Base-by-base conservation (phyloP, 2,113 vertebrate species). In the Chloroceryle aenea region DNA sequence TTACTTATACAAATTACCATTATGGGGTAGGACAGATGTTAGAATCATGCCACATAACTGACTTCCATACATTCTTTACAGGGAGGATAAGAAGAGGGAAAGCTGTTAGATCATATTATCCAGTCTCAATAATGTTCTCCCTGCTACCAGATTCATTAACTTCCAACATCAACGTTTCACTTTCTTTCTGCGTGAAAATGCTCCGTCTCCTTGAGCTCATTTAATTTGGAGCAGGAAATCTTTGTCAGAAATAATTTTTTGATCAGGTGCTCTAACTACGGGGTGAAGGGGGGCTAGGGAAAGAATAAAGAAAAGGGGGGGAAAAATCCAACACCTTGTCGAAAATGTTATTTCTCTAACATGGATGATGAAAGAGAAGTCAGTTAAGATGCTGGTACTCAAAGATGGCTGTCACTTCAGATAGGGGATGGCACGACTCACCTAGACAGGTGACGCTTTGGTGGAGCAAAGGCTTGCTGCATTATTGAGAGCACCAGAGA, bases 381-480 rank as follows among this genome's bases (percentile, higher is more conserved):
- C 97, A 97, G 98, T 97, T 96, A 98, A 98, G 98, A 98, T 95
- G 98, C 98, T 98, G 98, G 98, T 93, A 98, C 98, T 98, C 98
- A 98, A 98, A 99, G 98, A 98, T 96, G 98, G 98, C 98, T 99
- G 99, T 99, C 99, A 99, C 98, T 99, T 99, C 98, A 98, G 98
- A 98, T 99, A 98, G 98, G 97, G 94, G 91, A 97, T 64, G 98
- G 98, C 98, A 98, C 98, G 75, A 97, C 98, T 99, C 98, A 98
- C 98, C 98, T 97, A 98, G 99, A 99, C 99, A 99, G 99, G 98
- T 99, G 99, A 99, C 98, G 98, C 98, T 98, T 97, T 98, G 98
- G 98, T 98, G 93, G 98, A 98, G 98, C 98, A 98, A 97, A 97
- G 96, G 94, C 97, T 96, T 97, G 95, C 96, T 98, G 97, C 98